A percentile compares a stretch with the other conserved stretches of the same genome.
Evolutionary conservation across 2,797 vertebrate genomes (phyloP).

Genomic region (Aeoliscus strigatus): DNA sequence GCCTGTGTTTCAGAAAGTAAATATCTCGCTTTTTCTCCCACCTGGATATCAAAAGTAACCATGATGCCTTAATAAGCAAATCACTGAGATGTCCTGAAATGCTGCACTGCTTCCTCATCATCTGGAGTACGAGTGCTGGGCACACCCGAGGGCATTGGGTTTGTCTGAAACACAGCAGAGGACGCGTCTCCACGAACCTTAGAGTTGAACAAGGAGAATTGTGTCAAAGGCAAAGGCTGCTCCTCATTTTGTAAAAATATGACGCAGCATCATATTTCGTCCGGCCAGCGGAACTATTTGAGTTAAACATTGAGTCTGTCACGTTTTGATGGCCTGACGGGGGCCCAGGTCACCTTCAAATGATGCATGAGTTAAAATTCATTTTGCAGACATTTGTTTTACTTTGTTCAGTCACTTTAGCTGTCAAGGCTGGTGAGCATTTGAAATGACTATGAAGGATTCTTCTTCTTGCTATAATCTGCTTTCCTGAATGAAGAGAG

Average conservation of each 20-base stretch:
- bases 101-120: constrained; percentile 43
- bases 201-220: constrained; percentile 40
- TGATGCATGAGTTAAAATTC: constrained; percentile 20
- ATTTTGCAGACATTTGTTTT: constrained; percentile 14
- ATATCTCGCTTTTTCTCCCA: constrained; percentile 26
- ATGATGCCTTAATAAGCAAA: constrained; percentile 39
- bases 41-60: constrained; percentile 21
- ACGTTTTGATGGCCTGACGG: constrained; percentile 15
- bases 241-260: constrained; percentile 32
- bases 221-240: constrained; percentile 16
- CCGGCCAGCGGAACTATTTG: constrained; percentile 21
- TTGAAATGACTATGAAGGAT: constrained; percentile 24
- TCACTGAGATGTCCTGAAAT: constrained; percentile 42
- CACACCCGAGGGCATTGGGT: constrained; percentile 45
- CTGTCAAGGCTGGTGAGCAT: constrained; percentile 15
- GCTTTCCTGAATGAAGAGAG: constrained; percentile 12
- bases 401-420: constrained; percentile 25
- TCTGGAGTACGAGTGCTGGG: constrained; percentile 35
- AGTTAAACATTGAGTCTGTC: constrained; percentile 28
- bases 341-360: constrained; percentile 39
- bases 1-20: constrained; percentile 38
- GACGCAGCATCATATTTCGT: constrained; percentile 21
- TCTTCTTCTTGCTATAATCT: constrained; percentile 38
- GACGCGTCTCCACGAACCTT: constrained; percentile 40
- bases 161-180: constrained; percentile 52